Base-by-base conservation (phyloP, 23 tunicate genomes). In the Pegea sp. region DNA sequence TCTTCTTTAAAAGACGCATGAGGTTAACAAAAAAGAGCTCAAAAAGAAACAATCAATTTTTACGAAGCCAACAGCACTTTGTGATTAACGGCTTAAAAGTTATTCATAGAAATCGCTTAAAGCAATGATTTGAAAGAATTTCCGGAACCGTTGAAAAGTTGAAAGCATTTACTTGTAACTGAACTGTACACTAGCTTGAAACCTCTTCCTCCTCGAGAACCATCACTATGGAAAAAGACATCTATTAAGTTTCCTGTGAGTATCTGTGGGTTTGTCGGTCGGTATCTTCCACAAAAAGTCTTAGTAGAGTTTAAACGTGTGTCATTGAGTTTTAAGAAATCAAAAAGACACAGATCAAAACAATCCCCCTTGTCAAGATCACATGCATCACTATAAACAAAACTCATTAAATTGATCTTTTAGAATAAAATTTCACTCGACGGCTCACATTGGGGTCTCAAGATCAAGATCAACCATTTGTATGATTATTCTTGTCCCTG, bases 111-210 rank as follows among this genome's bases (percentile, higher is more conserved):
- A n/a, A n/a, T n/a, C n/a, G n/a, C n/a, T n/a, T n/a, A n/a, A n/a
- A n/a, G n/a, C n/a, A n/a, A n/a, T n/a, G n/a, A n/a, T n/a, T n/a
- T n/a, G n/a, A n/a, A n/a, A n/a, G n/a, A n/a, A n/a, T n/a, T n/a
- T n/a, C n/a, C n/a, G n/a, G n/a, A n/a, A n/a, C n/a, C n/a, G n/a
- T n/a, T n/a, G n/a, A n/a, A n/a, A n/a, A n/a, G n/a, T n/a, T n/a
- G n/a, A n/a, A n/a, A n/a, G n/a, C n/a, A 31, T 32, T 34, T 51
- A 75, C 87, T 65, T 27, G 49, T 27, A 1, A 68, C 68, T 0
- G 73, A 51, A 30, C 67, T 62, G 67, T 84, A 84, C 19, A 50
- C 66, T 3, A 84, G 26, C 33, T 68, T 73, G 63, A 84, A 84
- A 8, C 95, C 95, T 56, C 75, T 50, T 27, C 95, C 95, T 3